These are phyloP conservation scores for Boleophthalmus pectinirostris DNA, from an alignment of 2,113 vertebrate genomes.

Conservation along the genomic window DNA sequence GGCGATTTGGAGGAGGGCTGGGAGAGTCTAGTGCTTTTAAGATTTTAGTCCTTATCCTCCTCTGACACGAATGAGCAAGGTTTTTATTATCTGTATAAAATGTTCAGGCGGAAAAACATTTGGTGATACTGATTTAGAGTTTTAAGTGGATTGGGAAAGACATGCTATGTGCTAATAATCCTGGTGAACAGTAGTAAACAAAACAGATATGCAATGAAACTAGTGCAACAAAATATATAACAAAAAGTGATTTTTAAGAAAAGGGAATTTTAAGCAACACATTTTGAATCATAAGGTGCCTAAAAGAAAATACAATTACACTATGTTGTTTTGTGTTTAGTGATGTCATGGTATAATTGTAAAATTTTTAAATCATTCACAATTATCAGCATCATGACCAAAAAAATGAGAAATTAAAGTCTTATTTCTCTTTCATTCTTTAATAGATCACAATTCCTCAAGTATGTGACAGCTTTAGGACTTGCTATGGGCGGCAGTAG, in stretches of 20 bases:
- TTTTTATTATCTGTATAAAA: slow-evolving; percentile 21
- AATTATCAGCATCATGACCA: too few species aligned
- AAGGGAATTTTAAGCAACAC: background rate
- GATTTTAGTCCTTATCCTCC: slow-evolving; percentile 37
- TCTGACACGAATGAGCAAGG: slow-evolving; percentile 24
- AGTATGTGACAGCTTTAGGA: too few species aligned
- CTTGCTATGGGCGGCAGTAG: too few species aligned
- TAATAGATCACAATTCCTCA: background rate
- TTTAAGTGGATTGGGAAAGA: background rate
- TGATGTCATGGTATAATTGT: too few species aligned
- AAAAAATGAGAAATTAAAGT: too few species aligned
- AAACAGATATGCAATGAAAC: too few species aligned
- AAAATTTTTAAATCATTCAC: too few species aligned
- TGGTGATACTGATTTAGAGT: slow-evolving; percentile 40
- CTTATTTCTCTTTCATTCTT: too few species aligned
- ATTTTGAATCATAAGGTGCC: too few species aligned
- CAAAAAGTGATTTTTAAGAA: background rate
- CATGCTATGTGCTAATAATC: background rate
- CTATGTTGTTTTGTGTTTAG: too few species aligned
- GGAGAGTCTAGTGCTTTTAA: slow-evolving; percentile 45
- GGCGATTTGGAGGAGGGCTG: slow-evolving; percentile 45
- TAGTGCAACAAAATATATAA: too few species aligned
- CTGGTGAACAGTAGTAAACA: background rate
- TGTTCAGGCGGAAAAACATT: slow-evolving; percentile 33
- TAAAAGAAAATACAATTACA: too few species aligned